phyloP scores from a whole-genome alignment of 2,797 vertebrate genomes.

The Chlorospingus semifuscus region DNA sequence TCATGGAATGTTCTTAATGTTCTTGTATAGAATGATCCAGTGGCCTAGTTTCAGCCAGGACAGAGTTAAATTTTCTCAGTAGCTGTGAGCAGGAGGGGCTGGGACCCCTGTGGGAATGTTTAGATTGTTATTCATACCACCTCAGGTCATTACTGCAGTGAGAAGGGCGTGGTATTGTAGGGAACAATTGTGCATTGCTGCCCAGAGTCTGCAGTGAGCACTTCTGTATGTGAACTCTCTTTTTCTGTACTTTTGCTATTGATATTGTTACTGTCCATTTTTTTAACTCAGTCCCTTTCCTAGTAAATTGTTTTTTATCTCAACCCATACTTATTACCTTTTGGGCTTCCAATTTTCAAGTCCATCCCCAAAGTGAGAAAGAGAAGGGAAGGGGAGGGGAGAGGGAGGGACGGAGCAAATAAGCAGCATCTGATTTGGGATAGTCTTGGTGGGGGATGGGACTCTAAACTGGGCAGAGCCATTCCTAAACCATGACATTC shows the following conservation, averaged over 20 bases:
- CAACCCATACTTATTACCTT: neutral
- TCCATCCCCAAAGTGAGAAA: neutral
- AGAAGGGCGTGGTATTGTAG: rapidly evolving
- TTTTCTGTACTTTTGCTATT: neutral
- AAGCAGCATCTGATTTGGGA: neutral
- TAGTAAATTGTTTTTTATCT: neutral
- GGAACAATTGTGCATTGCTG: neutral
- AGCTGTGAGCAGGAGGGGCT: neutral
- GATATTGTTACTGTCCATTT: neutral
- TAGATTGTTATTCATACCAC: neutral
- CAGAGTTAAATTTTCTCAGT: neutral
- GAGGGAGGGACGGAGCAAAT: neutral
- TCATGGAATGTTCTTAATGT: neutral
- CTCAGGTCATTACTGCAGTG: neutral
- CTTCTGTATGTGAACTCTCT: neutral
- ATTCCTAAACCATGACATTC: rapidly evolving
- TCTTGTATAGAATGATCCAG: neutral
- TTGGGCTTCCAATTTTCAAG: neutral
- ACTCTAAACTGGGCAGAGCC: neutral
- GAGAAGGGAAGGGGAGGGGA: too few relatives aligned
- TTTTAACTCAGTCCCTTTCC: neutral
- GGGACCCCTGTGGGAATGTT: neutral
- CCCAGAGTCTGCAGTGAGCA: rapidly evolving
- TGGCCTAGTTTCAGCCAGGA: neutral
- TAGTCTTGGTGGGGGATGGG: neutral